These are phyloP conservation scores for Sebastes wilsoni DNA, from an alignment of 2,797 vertebrate genomes.

Conservation along the genomic window DNA sequence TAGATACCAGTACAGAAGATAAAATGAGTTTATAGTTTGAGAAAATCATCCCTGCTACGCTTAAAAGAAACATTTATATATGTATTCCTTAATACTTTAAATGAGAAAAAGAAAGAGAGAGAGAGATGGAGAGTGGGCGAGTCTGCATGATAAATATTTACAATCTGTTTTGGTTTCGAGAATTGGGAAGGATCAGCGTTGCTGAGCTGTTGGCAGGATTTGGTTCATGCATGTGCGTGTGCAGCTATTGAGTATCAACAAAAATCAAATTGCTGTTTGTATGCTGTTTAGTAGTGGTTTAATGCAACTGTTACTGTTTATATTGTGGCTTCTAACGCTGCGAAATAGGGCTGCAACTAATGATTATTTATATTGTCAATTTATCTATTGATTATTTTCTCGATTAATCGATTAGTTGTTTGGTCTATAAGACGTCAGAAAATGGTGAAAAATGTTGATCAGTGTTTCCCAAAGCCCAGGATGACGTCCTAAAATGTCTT, in stretches of 20 bases:
- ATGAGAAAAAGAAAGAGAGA: background rate
- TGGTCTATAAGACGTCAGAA: too few species aligned
- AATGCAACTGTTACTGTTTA: background rate
- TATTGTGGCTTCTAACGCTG: background rate
- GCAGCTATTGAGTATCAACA: background rate
- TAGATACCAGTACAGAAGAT: background rate
- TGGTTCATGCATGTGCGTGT: background rate
- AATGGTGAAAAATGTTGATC: too few species aligned
- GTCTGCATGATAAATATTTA: background rate
- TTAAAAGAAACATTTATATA: background rate
- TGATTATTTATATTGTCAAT: too few species aligned
- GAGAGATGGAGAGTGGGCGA: background rate
- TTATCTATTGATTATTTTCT: too few species aligned
- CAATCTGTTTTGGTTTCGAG: conserved; percentile 9
- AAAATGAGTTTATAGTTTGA: background rate
- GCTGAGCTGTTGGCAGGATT: conserved; percentile 18
- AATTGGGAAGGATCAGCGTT: conserved; percentile 3
- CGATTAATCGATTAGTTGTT: too few species aligned
- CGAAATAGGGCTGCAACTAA: too few species aligned
- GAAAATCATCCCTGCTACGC: background rate
- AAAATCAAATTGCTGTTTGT: background rate
- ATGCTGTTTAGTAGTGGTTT: background rate
- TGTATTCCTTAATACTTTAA: background rate
- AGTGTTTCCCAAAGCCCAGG: rapidly evolving
- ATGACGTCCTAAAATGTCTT: too few species aligned